Percentiles rank a stretch among this genome's conserved stretches.
Conservation (phyloP, 64 coral and sea anemone genomes). For the Pocillopora verrucosa region DNA sequence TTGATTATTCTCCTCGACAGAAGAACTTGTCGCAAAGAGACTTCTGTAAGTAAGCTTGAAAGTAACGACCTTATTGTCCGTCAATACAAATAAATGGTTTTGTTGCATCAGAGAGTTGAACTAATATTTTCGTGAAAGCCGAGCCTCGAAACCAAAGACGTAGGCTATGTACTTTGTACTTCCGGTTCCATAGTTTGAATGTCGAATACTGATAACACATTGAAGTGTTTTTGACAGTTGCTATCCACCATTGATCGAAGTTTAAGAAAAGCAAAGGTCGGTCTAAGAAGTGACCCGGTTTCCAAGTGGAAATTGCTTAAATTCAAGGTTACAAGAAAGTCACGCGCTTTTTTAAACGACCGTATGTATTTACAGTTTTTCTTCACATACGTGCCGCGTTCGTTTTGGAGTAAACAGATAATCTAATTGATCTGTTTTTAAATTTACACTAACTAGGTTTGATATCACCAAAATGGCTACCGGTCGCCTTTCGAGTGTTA, state of each 20-base stretch:
- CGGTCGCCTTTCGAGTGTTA: no score
- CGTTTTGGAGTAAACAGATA: no score
- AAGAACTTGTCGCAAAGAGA: not conserved
- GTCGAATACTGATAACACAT: not conserved
- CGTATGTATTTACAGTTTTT: not conserved
- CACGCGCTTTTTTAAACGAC: not conserved
- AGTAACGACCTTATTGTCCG: not conserved
- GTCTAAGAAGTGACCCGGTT: not conserved
- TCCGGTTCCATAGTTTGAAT: not conserved
- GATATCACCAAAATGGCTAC: no score
- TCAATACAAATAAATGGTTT: not conserved
- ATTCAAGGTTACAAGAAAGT: not conserved
- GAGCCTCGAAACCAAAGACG: not conserved
- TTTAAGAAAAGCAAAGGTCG: not conserved
- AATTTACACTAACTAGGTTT: no score
- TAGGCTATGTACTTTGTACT: not conserved
- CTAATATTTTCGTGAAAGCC: not conserved
- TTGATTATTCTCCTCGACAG: not conserved
- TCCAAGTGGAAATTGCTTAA: not conserved
- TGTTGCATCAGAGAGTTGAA: no score
- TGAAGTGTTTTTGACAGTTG: no score
- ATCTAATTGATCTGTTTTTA: no score
- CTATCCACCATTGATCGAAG: no score
- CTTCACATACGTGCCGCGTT: not conserved
- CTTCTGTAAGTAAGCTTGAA: not conserved